Base-by-base conservation (phyloP, 2,113 vertebrate species). In the Ptyas mucosa region DNA sequence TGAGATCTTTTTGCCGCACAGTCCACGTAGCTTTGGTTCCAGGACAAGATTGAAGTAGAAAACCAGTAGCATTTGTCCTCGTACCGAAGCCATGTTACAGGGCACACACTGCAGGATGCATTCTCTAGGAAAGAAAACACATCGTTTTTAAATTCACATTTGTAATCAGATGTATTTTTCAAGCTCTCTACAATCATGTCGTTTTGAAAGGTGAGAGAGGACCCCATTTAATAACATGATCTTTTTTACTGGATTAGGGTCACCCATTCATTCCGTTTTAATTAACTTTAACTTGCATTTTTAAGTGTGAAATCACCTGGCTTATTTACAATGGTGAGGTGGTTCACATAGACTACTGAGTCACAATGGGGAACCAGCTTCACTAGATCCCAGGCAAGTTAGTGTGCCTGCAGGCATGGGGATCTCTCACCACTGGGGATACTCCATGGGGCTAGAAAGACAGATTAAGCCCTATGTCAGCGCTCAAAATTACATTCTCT, bases 11-110 rank as follows among this genome's bases (percentile, higher is more conserved):
- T 89, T 8, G 52, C 14, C 6, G 1, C 2, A 81, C 92, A 92
- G 7, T 92, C 92, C 15, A 3, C 2, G 1, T 85, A 11, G 53
- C 92, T 92, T 34, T 89, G 21, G 0, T 18, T 0, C 92, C 92
- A 92, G 43, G 64, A 11, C 15, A 11, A 10, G 3, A 51, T 51
- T n/a, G 10, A 10, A 11, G 5, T 18, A 57, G 92, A 92, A 89
- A 92, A 7, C 92, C 92, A 92, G 88, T 92, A 92, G 43, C 92
- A 92, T 49, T 54, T 89, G 26, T 85, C 6, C 12, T 85, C 43
- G 18, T 89, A 43, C 1, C 15, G 20, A 46, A 12, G 0, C 92
- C 92, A 92, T 1, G 18, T 57, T 29, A 58, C 6, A 75, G 92
- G 87, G 26, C 92, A 92, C 6, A 92, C 20, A 21, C 8, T 5